Evolutionary conservation across 2,888 invertebrate genomes (phyloP).

Genomic region (Pandemis corylana): DNA sequence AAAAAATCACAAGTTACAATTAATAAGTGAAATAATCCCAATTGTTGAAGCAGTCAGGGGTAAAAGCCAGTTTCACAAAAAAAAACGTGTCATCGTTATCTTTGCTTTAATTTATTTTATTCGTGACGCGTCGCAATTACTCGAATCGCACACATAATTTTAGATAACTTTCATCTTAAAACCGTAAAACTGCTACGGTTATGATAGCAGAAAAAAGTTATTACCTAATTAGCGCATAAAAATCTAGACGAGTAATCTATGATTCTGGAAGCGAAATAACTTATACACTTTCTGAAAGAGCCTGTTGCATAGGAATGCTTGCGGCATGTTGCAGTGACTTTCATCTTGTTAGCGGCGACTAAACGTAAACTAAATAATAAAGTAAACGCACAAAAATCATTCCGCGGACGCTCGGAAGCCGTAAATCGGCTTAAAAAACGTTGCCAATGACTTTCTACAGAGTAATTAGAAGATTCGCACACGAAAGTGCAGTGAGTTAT

Average conservation of each 20-base stretch:
- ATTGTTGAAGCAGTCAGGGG: neutral
- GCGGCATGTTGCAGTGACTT: constrained; percentile 73
- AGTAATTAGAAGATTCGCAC: constrained; percentile 81
- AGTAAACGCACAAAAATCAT: constrained; percentile 73
- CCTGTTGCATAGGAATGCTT: constrained; percentile 60
- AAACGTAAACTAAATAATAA: constrained; percentile 65
- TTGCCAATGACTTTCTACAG: constrained; percentile 73
- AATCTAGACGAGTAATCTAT: constrained; percentile 46
- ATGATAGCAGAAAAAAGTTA: constrained; percentile 37
- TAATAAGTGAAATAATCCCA: too few species aligned
- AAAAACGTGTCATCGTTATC: neutral
- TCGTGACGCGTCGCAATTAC: neutral
- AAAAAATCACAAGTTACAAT: too few species aligned
- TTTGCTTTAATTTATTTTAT: neutral
- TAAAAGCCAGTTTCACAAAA: neutral
- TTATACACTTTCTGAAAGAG: constrained; percentile 57
- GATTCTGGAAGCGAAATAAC: constrained; percentile 44
- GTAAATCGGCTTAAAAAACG: constrained; percentile 67
- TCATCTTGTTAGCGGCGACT: constrained; percentile 77
- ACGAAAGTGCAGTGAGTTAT: constrained; percentile 72
- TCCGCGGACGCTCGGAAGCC: constrained; percentile 58
- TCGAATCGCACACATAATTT: constrained; percentile 11
- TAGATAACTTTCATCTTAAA: constrained; percentile 36
- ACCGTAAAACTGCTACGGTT: constrained; percentile 15
- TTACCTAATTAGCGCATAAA: constrained; percentile 49